Conservation (phyloP, 64 coral and sea anemone genomes). For the Dendronephthya gigantea region DNA sequence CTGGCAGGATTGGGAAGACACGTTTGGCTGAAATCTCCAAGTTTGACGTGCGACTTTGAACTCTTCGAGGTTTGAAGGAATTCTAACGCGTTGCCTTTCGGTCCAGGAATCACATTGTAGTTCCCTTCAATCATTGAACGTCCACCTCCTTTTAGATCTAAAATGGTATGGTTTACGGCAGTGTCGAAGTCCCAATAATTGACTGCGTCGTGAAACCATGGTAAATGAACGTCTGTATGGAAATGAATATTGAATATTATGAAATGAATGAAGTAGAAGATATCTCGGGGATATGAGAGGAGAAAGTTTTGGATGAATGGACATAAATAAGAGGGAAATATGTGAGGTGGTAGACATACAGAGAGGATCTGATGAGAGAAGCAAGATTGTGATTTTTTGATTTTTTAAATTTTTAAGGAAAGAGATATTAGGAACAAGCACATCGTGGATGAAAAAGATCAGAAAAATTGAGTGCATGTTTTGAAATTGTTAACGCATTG, state of each 20-base stretch:
- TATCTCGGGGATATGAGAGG: too few relatives aligned
- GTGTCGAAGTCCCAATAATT: slow-evolving; percentile 75
- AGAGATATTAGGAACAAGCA: not conserved
- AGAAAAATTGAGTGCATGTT: too few relatives aligned
- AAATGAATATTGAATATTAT: too few relatives aligned
- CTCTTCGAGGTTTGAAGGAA: slow-evolving; percentile 33
- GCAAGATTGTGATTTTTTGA: too few relatives aligned
- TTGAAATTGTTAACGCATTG: too few relatives aligned
- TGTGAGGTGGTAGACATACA: too few relatives aligned
- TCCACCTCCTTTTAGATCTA: not conserved
- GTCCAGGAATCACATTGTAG: slow-evolving; percentile 26
- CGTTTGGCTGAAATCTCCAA: slow-evolving; percentile 38
- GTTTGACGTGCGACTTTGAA: slow-evolving; percentile 4
- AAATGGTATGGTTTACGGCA: not conserved
- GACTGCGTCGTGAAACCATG: slow-evolving; percentile 57
- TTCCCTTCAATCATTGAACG: slow-evolving; percentile 9
- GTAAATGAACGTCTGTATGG: not conserved
- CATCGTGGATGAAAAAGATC: not conserved
- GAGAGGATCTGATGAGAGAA: too few relatives aligned
- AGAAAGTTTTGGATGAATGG: too few relatives aligned
- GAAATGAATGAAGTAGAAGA: too few relatives aligned
- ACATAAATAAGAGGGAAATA: not conserved
- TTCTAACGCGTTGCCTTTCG: slow-evolving; percentile 57
- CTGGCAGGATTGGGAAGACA: slow-evolving; percentile 60
- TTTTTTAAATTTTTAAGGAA: not conserved